Base-by-base conservation (phyloP, 2,888 invertebrate species). In the Clusia tigrina region DNA sequence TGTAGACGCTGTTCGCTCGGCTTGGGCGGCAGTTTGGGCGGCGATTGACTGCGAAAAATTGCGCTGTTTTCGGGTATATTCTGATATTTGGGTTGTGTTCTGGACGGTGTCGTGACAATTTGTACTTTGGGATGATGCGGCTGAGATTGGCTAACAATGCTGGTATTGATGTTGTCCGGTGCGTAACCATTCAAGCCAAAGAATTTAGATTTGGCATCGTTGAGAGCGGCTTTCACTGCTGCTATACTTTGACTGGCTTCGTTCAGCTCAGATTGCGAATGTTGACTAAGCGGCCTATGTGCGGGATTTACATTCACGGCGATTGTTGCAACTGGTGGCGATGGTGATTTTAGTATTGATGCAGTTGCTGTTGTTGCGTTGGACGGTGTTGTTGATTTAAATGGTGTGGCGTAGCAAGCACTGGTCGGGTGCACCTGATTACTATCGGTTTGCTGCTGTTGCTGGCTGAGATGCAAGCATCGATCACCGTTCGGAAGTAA, bases 131-230 rank as follows among this genome's bases (percentile, higher is more conserved):
- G 57, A 42, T 10, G 52, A 58, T 59, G 20, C 59, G 63, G 38
- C 54, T 60, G 65, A 55, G 64, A 65, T 66, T 63, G 65, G 20
- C 51, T 42, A 12, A 32, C 42, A 18, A 22, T 54, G 2, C 61
- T 63, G 38, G 59, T 60, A 18, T 53, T 23, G 17, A 15, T 46
- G 48, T 32, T 51, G 52, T 63, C 58, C 66, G 57, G 58, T 54
- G 63, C 71, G 64, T 70, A 74, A 65, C 74, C 80, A 64, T 80
- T 79, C 64, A 82, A 68, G 52, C 84, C 84, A 68, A 83, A 84
- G 70, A 83, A 83, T 63, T 81, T 81, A 52, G 82, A 83, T 71
- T 83, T 83, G 42, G 83, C 83, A 69, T 83, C 83, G 67, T 81
- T 83, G 20, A 83, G 72, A 3, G 83, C 84, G 18, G 84, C 81